Evolutionary conservation across 2,888 invertebrate genomes (phyloP).

Genomic region (Lysandra bellargus): DNA sequence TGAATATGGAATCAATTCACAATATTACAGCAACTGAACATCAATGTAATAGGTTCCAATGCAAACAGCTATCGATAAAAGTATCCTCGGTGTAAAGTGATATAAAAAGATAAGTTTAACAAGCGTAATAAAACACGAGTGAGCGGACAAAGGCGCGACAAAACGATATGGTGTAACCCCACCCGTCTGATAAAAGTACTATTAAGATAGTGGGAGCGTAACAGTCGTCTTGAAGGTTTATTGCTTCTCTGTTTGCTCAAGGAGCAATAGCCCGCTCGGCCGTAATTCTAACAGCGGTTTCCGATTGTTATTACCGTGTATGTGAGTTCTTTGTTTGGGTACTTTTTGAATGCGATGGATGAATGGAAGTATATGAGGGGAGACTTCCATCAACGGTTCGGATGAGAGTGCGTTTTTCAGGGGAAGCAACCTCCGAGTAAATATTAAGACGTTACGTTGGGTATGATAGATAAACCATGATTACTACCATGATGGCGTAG

Average conservation of each 20-base stretch:
- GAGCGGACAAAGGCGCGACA: constrained; percentile 54
- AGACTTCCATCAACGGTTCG: background rate
- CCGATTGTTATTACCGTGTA: constrained; percentile 69
- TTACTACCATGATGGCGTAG: too few species aligned
- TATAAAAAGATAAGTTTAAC: constrained; percentile 15
- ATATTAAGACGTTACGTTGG: too few species aligned
- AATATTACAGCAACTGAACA: too few species aligned
- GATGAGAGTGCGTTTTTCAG: background rate
- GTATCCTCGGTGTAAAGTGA: background rate
- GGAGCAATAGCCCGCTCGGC: constrained; percentile 64
- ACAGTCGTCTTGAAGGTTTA: constrained; percentile 67
- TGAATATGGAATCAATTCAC: too few species aligned
- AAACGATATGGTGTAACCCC: constrained; percentile 66
- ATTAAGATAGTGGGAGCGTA: constrained; percentile 59
- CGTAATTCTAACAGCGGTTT: constrained; percentile 60
- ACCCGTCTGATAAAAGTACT: constrained; percentile 63
- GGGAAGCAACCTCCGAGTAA: background rate
- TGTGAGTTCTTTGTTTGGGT: constrained; percentile 34
- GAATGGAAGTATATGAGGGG: constrained; percentile 11
- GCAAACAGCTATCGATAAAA: background rate
- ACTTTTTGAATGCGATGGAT: constrained; percentile 28
- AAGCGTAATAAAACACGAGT: constrained; percentile 47
- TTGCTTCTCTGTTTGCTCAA: constrained; percentile 73
- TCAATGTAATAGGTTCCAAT: background rate
- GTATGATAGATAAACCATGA: too few species aligned